Evolutionary conservation across 2,888 invertebrate species (phyloP), one percentile per base, ranked within the genome.

Genomic region (Drosophila testacea): DNA sequence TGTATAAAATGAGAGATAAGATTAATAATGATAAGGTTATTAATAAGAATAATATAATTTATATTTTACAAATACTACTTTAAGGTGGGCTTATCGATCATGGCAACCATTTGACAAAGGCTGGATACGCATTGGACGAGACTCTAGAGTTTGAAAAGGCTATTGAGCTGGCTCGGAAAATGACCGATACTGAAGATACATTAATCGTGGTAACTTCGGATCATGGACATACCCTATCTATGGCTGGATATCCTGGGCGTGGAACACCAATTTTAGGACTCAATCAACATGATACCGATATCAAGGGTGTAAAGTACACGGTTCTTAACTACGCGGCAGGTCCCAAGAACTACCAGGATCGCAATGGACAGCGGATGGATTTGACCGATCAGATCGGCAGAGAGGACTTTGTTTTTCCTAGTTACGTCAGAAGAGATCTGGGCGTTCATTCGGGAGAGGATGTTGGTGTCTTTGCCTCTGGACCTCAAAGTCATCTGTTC

Each of bases 131-230:
- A 0, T 92, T 98, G 1, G 95, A 96, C 73, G 98, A 98, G 91
- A 96, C 96, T 0, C 93, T 95, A 0, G 96, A 96, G 83, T 94
- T 97, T 61, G 94, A 95, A 28, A 94, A 95, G 67, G 96, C 97
- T 1, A 94, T 96, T 7, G 92, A 94, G 84, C 92, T 93, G 52
- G 95, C 96, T 0, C 51, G 94, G 39, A 91, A 93, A 27, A 90
- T 95, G 90, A 95, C 96, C 0, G 91, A 94, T 72, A 90, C 91
- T 0, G 92, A 94, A 0, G 96, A 97, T 28, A 97, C 97, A 0
- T 92, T 98, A 10, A 94, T 97, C 4, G 94, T 97, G 0, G 97
- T 96, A 2, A 96, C 96, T 0, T 94, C 96, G 1, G 97, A 97
- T 90, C 97, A 97, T 87, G 95, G 95, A 1, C 97, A 97, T 89